A percentile compares a stretch with the other conserved stretches of the same genome.
Conservation (phyloP, 2,113 vertebrate genomes). For the Delphinus delphis region DNA sequence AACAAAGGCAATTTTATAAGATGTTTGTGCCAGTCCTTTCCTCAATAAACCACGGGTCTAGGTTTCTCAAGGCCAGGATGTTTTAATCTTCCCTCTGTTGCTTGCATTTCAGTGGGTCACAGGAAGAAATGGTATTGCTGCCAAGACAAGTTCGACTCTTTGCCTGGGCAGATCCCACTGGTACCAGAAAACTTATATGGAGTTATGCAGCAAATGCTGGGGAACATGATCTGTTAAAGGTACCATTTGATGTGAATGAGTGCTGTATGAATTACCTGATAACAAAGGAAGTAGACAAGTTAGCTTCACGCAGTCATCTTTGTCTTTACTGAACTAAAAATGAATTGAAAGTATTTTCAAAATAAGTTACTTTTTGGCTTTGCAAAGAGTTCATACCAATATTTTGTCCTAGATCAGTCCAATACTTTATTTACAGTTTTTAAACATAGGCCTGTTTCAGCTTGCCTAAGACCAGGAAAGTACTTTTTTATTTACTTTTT, state of each 20-base stretch:
- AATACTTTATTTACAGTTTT: background rate
- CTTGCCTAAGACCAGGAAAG: background rate
- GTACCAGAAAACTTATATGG: slow-evolving; percentile 89
- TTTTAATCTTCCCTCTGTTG: background rate
- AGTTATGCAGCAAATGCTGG: slow-evolving; percentile 85
- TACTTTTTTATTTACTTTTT: background rate
- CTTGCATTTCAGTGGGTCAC: slow-evolving; percentile 83
- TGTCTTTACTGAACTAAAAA: background rate
- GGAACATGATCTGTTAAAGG: slow-evolving; percentile 93
- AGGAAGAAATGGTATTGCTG: slow-evolving; percentile 82
- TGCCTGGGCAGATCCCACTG: slow-evolving; percentile 93
- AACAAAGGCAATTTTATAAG: background rate
- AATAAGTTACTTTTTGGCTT: background rate
- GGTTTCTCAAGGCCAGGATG: background rate
- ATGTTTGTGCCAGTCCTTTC: background rate
- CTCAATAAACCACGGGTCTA: background rate
- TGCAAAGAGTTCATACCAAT: background rate
- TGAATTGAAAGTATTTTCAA: background rate
- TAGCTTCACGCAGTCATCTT: background rate
- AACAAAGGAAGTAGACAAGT: background rate
- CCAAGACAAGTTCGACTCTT: slow-evolving; percentile 90
- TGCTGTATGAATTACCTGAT: background rate
- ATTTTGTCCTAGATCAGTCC: background rate
- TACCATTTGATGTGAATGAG: slow-evolving; percentile 58
- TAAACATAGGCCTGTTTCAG: background rate